Conservation (phyloP, 2,797 vertebrate species). For the Helarctos malayanus region DNA sequence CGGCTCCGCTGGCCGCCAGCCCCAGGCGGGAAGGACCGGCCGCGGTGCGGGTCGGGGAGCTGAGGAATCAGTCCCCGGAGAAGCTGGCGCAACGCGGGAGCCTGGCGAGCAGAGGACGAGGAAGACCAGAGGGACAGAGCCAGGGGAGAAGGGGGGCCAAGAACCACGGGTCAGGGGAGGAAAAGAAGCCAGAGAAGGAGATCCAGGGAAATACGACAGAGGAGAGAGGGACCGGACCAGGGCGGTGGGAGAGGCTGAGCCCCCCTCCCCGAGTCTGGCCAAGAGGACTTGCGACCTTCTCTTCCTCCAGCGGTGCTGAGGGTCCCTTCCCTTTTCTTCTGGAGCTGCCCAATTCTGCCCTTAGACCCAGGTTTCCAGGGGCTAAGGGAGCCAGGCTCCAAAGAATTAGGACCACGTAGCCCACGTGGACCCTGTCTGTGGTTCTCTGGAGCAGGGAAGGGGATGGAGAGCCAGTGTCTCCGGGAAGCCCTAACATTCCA, state of each 20-base stretch:
- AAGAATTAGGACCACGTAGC: fast-evolving
- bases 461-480: neutral
- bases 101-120: neutral
- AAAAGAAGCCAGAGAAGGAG: neutral
- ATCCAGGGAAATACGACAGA: neutral
- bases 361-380: neutral
- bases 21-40: neutral
- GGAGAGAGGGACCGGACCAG: neutral
- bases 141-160: neutral
- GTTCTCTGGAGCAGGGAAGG: neutral
- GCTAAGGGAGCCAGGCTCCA: neutral
- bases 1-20: neutral
- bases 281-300: neutral
- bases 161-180: neutral
- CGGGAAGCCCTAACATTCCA: neutral
- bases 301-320: neutral
- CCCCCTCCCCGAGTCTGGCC: neutral
- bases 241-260: fast-evolving
- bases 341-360: neutral
- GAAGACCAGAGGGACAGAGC: neutral
- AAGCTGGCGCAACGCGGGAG: neutral
- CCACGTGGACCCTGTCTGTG: neutral
- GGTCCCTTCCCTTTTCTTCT: neutral
- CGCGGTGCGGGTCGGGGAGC: neutral
- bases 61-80: neutral